A percentile compares a stretch with the other conserved stretches of the same genome.
Evolutionary conservation across 2,113 vertebrate species (phyloP).

Genomic region (Ailurus styani): DNA sequence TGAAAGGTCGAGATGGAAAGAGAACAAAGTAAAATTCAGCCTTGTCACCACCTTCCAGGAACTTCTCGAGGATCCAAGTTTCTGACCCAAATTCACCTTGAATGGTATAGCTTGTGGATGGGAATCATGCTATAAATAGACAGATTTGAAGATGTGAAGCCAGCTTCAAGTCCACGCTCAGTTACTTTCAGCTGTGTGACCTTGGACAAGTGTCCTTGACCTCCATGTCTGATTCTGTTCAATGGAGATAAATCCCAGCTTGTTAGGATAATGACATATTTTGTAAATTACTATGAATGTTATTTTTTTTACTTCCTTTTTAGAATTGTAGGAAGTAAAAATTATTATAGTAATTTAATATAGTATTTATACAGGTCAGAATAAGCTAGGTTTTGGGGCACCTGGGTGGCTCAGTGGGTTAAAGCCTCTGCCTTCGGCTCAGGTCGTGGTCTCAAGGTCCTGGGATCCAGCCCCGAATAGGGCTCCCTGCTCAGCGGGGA

Average conservation of each 20-base stretch:
- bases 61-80: slow-evolving; percentile 48
- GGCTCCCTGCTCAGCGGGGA: no score
- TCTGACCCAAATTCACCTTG: slow-evolving; percentile 42
- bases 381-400: slow-evolving; percentile 11
- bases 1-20: slow-evolving; percentile 67
- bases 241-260: neutral
- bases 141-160: slow-evolving; percentile 40
- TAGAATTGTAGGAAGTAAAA: neutral
- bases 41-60: slow-evolving; percentile 62
- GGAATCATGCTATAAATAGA: neutral
- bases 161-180: neutral
- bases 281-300: neutral
- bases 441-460: no score
- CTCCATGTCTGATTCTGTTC: neutral
- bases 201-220: slow-evolving; percentile 20
- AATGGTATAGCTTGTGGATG: slow-evolving; percentile 1
- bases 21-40: slow-evolving; percentile 72
- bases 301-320: slow-evolving; percentile 18
- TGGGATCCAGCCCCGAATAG: no score
- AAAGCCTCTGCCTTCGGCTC: no score
- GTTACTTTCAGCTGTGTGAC: slow-evolving; percentile 14
- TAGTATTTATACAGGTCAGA: neutral
- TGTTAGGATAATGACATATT: neutral
- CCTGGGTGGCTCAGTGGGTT: no score
- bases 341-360: neutral